Evolutionary conservation across 2,113 vertebrate genomes (phyloP), one percentile per base, ranked within the genome.

Genomic region (Ceyx cyanopectus): DNA sequence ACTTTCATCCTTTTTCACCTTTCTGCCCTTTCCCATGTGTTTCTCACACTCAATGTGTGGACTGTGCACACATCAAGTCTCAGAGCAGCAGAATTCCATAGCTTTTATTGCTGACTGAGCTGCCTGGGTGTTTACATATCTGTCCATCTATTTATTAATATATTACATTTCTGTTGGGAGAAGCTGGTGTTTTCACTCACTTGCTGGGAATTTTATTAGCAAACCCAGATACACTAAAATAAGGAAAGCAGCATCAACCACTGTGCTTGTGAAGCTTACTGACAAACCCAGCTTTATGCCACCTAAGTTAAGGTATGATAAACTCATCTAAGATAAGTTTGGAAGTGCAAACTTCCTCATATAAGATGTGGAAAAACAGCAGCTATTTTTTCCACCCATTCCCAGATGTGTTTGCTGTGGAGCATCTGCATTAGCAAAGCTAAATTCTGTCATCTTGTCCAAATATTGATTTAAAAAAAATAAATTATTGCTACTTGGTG

Each of bases 41-140:
- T 73, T 79, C 40, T 85, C 24, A 1, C 50, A 3, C 40, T 7
- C 30, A 73, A 21, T 19, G 19, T 43, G 65, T 53, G 50, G 20
- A 8, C 54, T 30, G 12, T 20, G 37, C 1, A 1, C 34, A 12
- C 2, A 2, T 14, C n/a, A 53, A 41, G 23, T n/a, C 32, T 73
- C 19, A 13, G 50, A 10, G 15, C 22, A 58, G 41, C 75, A 34
- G 37, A 18, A 62, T 68, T 51, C 72, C 30, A 2, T 22, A 57
- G n/a, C 43, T 73, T 50, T 81, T 1, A 0, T 57, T 75, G 40
- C 1, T 4, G 6, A 20, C 32, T 19, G 17, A 54, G 61, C 40
- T 81, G 68, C 66, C 57, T 27, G 29, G 21, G 56, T 63, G 30
- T n/a, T 83, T 83, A 16, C 4, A 3, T 14, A 57, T 14, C 30